Conservation (phyloP, 2,113 vertebrate species). For the Corythoichthys intestinalis region DNA sequence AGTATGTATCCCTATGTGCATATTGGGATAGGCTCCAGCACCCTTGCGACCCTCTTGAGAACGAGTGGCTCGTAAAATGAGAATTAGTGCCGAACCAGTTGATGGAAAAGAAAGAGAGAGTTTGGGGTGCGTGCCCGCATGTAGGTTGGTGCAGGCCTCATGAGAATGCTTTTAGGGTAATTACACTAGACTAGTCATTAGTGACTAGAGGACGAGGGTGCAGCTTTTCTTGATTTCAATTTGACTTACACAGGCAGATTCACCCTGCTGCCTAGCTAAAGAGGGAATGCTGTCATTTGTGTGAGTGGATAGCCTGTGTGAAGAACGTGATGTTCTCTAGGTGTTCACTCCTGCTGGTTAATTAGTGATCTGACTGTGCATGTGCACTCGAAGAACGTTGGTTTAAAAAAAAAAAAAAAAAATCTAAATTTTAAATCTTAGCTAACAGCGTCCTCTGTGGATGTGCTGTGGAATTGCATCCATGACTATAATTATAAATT, state of each 20-base stretch:
- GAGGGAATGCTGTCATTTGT: not conserved
- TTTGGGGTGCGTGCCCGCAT: not conserved
- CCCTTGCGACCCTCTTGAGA: too few relatives aligned
- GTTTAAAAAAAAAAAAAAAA: not conserved
- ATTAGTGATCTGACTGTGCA: slow-evolving; percentile 17
- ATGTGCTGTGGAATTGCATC: not conserved
- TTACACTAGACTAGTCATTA: slow-evolving; percentile 37
- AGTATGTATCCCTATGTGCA: too few relatives aligned
- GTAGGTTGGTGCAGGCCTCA: slow-evolving; percentile 24
- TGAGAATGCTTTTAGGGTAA: slow-evolving; percentile 68
- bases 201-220: slow-evolving; percentile 12
- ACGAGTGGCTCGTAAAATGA: too few relatives aligned
- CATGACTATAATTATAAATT: not conserved
- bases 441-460: slow-evolving; percentile 52
- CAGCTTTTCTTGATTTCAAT: slow-evolving; percentile 19
- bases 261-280: not conserved
- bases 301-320: not conserved
- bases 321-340: slow-evolving; percentile 25
- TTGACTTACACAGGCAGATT: slow-evolving; percentile 16
- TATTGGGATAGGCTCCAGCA: too few relatives aligned
- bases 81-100: too few relatives aligned
- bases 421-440: slow-evolving; percentile 30
- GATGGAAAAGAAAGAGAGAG: not conserved
- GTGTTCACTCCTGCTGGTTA: slow-evolving; percentile 12
- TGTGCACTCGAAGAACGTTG: slow-evolving; percentile 2